These are phyloP conservation scores for Microctenopoma steveboyesi DNA, from an alignment of 2,797 vertebrate genomes.

Conservation along the genomic window DNA sequence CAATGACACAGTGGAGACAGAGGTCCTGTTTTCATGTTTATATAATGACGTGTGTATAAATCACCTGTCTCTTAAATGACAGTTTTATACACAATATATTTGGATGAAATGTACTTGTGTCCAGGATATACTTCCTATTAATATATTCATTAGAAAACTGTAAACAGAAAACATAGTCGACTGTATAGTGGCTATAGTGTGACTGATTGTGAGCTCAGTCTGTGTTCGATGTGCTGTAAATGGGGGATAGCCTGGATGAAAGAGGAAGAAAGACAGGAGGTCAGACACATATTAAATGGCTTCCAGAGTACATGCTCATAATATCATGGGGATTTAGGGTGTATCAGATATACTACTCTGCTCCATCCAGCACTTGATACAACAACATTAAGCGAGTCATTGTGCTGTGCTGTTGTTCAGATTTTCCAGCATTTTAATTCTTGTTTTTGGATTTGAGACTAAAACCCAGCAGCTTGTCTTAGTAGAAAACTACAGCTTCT, in stretches of 20 bases:
- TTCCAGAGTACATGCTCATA: conserved; percentile 11
- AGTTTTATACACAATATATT: background rate
- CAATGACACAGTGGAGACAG: conserved; percentile 1
- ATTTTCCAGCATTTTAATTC: conserved; percentile 9
- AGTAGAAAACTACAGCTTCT: background rate
- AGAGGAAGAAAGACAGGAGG: conserved; percentile 8
- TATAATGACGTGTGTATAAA: background rate
- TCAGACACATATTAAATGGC: conserved; percentile 35
- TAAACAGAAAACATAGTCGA: too few relatives aligned
- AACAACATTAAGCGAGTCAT: conserved; percentile 10
- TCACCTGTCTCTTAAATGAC: background rate
- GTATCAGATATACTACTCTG: conserved; percentile 10
- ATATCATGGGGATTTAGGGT: conserved; percentile 12
- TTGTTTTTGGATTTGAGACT: conserved; percentile 3
- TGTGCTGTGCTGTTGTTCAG: background rate
- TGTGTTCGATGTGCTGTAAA: conserved; percentile 4
- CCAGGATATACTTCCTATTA: too few relatives aligned
- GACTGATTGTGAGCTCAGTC: conserved; percentile 1
- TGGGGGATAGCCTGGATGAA: conserved; percentile 7
- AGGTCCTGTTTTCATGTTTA: background rate
- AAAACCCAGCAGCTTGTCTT: background rate
- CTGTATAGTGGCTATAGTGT: too few relatives aligned
- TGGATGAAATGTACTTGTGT: too few relatives aligned
- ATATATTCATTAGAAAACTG: too few relatives aligned
- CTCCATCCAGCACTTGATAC: conserved; percentile 8